Evolutionary conservation across 2,888 invertebrate genomes (phyloP).

Genomic region (Hypercompe scribonia): DNA sequence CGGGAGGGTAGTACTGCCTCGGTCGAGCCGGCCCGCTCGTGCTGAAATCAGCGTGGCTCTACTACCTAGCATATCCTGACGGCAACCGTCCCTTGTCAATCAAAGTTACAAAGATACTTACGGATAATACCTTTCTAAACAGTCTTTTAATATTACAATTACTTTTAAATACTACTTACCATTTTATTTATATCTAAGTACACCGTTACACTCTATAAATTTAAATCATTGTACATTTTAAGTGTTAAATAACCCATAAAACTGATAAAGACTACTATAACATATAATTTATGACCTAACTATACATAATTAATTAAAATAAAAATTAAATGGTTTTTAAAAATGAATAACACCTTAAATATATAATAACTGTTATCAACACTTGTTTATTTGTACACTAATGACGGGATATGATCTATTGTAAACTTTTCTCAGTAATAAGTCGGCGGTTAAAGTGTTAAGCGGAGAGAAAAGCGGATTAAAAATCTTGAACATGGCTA

Average conservation of each 20-base stretch:
- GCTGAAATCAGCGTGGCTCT: too few species aligned
- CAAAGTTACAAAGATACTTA: not conserved
- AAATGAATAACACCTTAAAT: slow-evolving; percentile 23
- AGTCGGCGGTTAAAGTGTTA: not conserved
- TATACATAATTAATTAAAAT: slow-evolving; percentile 2
- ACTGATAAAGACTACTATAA: slow-evolving; percentile 15
- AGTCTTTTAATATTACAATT: not conserved
- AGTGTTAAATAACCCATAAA: slow-evolving; percentile 32
- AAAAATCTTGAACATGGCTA: not conserved
- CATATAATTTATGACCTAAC: slow-evolving; percentile 29
- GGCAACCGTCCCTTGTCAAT: not conserved
- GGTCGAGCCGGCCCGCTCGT: too few species aligned
- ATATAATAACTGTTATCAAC: slow-evolving; percentile 4
- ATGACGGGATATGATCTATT: slow-evolving; percentile 31
- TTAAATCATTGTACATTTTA: slow-evolving; percentile 5
- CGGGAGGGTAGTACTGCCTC: too few species aligned
- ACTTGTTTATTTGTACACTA: slow-evolving; percentile 11
- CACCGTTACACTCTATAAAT: not conserved
- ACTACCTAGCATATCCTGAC: too few species aligned
- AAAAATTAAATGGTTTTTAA: not conserved
- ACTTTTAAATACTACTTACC: not conserved
- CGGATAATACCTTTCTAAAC: not conserved
- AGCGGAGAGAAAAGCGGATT: slow-evolving; percentile 5
- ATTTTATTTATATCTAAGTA: not conserved
- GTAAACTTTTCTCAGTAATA: slow-evolving; percentile 29